Conservation (phyloP, 2,797 vertebrate genomes). For the Pitangus sulphuratus region DNA sequence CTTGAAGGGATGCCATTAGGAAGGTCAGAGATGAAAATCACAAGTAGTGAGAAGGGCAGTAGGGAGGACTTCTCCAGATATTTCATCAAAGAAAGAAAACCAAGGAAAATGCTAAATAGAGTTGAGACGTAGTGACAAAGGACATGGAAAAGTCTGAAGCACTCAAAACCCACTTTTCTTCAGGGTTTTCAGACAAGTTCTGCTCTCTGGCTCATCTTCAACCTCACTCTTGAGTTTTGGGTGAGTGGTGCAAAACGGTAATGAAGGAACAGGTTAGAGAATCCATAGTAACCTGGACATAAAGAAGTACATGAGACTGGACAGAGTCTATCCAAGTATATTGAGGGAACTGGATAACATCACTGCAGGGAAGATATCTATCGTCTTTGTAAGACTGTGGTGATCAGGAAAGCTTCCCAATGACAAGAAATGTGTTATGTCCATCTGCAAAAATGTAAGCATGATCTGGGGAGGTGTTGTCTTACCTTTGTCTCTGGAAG, state of each 20-base stretch:
- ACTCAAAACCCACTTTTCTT: background rate
- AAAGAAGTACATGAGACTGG: background rate
- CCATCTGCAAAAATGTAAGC: background rate
- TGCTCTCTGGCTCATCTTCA: background rate
- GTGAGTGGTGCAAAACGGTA: background rate
- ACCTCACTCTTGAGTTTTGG: background rate
- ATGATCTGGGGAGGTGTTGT: background rate
- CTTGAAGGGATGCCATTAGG: background rate
- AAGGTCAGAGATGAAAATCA: background rate
- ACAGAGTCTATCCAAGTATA: background rate
- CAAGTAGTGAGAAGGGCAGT: background rate
- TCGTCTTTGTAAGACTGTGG: background rate
- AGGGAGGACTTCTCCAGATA: background rate
- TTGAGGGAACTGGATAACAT: background rate
- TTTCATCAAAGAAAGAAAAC: background rate
- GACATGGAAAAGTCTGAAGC: background rate
- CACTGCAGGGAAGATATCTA: background rate
- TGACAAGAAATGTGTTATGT: background rate
- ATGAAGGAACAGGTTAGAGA: background rate
- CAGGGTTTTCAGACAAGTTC: background rate
- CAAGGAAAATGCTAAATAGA: background rate
- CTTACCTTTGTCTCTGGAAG: background rate
- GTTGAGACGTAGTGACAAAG: background rate
- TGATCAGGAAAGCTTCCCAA: background rate
- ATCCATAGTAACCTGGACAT: background rate